Evolutionary conservation across 2,113 vertebrate species (phyloP), one percentile per base, ranked within the genome.

Genomic region (Silurus asotus): DNA sequence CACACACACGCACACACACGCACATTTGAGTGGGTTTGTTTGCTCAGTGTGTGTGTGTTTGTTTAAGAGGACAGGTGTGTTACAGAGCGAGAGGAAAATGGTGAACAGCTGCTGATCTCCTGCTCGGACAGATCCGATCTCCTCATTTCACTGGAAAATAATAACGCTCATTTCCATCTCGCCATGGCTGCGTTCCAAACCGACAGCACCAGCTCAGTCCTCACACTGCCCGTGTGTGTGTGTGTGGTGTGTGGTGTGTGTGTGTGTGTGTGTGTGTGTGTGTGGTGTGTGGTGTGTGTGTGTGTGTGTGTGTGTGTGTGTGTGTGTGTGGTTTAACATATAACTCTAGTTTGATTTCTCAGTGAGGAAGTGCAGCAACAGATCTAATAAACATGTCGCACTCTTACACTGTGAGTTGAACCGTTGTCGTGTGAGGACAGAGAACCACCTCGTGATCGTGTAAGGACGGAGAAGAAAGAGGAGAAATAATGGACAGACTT

Each of bases 121-220:
- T 28, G 75, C 51, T 77, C 51, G 25, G 51, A 77, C 51, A 56
- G 51, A 76, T 56, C 75, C 4, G 23, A 56, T 77, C 51, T 77
- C 75, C 75, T 77, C 13, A 77, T 77, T 77, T 77, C 75, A 20
- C 75, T 77, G 51, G 75, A 77, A 77, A 56, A 77, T 77, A 77
- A 56, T 77, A 77, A 77, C 51, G 51, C 51, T 77, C 75, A 77
- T 77, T 77, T 77, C 51, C 75, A 77, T 77, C 75, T 56, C 5
- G 13, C 23, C 75, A 77, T 55, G 51, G 51, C 14, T 77, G 75
- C 13, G 75, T 56, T 77, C 8, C 75, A 56, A 77, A 77, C 75
- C 13, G n/a, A 11, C 72, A n/a, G 8, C 72, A 51, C 48, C 19
- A 75, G 69, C 15, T 13, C 69, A 3, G 7, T 48, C 64, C 25